Conservation (phyloP, 2,888 invertebrate species). For the Trissoscelio sp. region DNA sequence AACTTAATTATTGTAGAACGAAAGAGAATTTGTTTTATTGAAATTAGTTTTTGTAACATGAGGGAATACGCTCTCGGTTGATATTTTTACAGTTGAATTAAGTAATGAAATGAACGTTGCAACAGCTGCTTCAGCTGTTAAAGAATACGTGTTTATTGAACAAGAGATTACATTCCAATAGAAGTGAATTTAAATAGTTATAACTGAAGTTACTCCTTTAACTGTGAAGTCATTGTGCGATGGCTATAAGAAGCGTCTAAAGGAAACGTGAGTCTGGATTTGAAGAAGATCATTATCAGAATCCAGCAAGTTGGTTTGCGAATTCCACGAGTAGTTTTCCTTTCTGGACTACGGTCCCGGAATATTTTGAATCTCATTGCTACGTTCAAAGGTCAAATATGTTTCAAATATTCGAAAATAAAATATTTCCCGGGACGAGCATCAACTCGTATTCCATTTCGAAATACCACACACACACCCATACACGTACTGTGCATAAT, state of each 20-base stretch:
- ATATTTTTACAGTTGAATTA: neutral
- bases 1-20: constrained; percentile 52
- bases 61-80: neutral
- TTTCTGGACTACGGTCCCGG: constrained; percentile 11
- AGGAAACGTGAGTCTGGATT: constrained; percentile 3
- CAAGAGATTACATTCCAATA: neutral
- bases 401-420: constrained; percentile 4
- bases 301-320: constrained; percentile 10
- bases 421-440: neutral
- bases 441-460: neutral
- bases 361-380: constrained; percentile 7
- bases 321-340: constrained; percentile 5
- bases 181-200: neutral
- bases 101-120: neutral
- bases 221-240: neutral
- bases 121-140: neutral
- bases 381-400: neutral
- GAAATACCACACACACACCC: neutral
- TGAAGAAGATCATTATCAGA: constrained; percentile 16
- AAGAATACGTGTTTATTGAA: neutral
- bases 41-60: constrained; percentile 21
- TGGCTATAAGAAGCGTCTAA: neutral
- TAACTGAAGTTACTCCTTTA: neutral
- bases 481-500: neutral
- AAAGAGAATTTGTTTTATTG: constrained; percentile 39